Percentiles rank a stretch among this genome's conserved stretches.
Conservation (phyloP, 2,113 vertebrate species). For the Corvus cornix region DNA sequence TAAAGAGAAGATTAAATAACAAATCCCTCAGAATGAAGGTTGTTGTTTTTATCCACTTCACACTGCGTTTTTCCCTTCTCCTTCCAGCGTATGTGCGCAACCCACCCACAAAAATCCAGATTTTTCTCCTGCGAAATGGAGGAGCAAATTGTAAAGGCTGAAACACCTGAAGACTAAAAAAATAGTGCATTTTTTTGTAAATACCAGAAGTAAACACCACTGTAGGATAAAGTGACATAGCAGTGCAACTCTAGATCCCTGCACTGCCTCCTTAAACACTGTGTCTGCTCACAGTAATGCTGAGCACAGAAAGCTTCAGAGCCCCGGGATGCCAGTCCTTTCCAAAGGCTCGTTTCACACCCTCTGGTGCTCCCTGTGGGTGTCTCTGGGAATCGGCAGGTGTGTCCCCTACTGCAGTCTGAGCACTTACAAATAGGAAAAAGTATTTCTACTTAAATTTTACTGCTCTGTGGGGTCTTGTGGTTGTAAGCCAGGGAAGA, state of each 20-base stretch:
- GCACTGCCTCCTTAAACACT: rapidly evolving
- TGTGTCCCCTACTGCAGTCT: background rate
- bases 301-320: background rate
- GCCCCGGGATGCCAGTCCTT: background rate
- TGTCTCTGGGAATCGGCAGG: background rate
- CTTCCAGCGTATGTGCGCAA: background rate
- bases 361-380: slow-evolving; percentile 15
- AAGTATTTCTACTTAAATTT: background rate
- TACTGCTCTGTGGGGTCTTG: background rate
- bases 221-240: background rate
- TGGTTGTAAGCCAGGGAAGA: background rate
- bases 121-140: background rate
- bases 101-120: background rate
- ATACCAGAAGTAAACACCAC: background rate
- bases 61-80: background rate
- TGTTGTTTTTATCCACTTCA: background rate
- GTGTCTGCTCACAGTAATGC: background rate
- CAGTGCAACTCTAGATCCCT: background rate
- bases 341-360: background rate
- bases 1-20: background rate
- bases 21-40: background rate
- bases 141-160: background rate
- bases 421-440: background rate
- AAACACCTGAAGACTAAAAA: background rate
- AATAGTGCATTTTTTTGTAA: background rate